Evolutionary conservation across 2,888 invertebrate species (phyloP).

Genomic region (Chaetogeoica ovagalla): DNA sequence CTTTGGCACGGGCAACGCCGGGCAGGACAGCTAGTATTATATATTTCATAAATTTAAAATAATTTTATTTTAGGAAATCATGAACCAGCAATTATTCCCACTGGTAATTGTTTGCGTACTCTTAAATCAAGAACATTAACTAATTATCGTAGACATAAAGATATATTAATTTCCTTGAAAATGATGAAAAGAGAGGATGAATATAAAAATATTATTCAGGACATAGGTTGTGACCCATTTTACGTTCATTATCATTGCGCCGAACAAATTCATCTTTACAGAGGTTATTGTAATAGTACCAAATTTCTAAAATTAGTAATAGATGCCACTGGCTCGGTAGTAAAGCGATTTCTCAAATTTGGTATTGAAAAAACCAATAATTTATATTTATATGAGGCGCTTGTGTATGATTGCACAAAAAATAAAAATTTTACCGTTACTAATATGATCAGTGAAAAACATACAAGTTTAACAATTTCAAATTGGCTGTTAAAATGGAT

Average conservation of each 20-base stretch:
- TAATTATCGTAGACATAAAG: not conserved
- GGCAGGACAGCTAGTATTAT: too few species aligned
- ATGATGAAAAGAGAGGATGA: slow-evolving; percentile 2
- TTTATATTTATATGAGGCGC: not conserved
- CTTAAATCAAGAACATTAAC: not conserved
- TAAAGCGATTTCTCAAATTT: not conserved
- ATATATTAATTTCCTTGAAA: not conserved
- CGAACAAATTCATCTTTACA: not conserved
- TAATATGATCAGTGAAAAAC: not conserved
- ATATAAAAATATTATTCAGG: not conserved
- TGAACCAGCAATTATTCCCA: not conserved
- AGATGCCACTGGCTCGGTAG: not conserved
- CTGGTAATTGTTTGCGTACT: slow-evolving; percentile 1
- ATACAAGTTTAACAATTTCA: not conserved
- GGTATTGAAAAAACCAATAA: not conserved
- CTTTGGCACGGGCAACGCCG: too few species aligned
- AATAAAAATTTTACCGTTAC: not conserved
- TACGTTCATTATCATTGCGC: not conserved
- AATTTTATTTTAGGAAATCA: not conserved
- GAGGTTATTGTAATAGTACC: not conserved
- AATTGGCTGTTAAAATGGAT: slow-evolving; percentile 18
- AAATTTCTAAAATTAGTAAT: not conserved
- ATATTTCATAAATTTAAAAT: too few species aligned
- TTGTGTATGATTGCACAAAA: not conserved
- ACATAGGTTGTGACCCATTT: not conserved